A percentile compares a stretch with the other conserved stretches of the same genome.
phyloP scores from a whole-genome alignment of 2,797 vertebrate genomes.

The Eupleurogrammus muticus region DNA sequence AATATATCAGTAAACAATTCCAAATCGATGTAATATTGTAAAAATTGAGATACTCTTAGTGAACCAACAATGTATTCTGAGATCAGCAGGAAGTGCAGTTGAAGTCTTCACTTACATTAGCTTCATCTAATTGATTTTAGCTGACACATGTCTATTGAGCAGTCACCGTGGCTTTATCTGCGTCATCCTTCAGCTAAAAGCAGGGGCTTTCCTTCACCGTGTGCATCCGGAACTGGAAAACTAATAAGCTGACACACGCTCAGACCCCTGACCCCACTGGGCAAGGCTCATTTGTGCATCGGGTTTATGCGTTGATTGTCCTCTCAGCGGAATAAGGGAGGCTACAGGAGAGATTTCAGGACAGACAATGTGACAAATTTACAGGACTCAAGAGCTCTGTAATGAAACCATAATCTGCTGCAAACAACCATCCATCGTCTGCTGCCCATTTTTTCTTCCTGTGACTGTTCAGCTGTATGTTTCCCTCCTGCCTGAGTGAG shows the following conservation, averaged over 20 bases:
- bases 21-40: neutral
- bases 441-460: slow-evolving; percentile 17
- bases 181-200: slow-evolving; percentile 63
- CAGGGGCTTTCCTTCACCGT: neutral
- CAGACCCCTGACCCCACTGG: slow-evolving; percentile 56
- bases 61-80: neutral
- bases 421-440: slow-evolving; percentile 1
- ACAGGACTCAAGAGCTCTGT: slow-evolving; percentile 30
- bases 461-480: slow-evolving; percentile 21
- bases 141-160: slow-evolving; percentile 20
- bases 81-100: slow-evolving; percentile 26
- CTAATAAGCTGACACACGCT: slow-evolving; percentile 56
- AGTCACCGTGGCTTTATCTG: slow-evolving; percentile 21
- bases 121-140: slow-evolving; percentile 42
- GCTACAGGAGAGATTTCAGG: slow-evolving; percentile 24
- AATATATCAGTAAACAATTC: neutral
- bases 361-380: slow-evolving; percentile 19
- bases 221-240: slow-evolving; percentile 51
- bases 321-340: slow-evolving; percentile 20
- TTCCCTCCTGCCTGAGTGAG: slow-evolving; percentile 19
- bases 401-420: slow-evolving; percentile 17
- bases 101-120: slow-evolving; percentile 29
- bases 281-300: slow-evolving; percentile 14
- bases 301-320: slow-evolving; percentile 11
- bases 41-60: neutral